Evolutionary conservation across 2,797 vertebrate genomes (phyloP).

Genomic region (Bucorvus abyssinicus): DNA sequence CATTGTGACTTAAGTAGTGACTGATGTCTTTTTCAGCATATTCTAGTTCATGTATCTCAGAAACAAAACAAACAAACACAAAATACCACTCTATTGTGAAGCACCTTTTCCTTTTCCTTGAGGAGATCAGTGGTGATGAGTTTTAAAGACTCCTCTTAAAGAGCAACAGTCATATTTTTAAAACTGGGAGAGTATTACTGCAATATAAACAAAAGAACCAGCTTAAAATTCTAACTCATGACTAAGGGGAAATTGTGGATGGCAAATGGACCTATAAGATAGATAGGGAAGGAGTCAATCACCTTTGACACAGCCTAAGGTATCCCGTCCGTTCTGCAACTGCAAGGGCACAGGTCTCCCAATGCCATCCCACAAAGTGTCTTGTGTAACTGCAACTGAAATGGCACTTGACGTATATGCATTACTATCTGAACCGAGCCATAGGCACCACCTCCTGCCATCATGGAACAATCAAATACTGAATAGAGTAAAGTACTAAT

Average conservation of each 20-base stretch:
- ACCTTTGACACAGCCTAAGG: neutral
- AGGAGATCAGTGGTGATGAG: neutral
- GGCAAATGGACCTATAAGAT: neutral
- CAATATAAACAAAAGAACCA: neutral
- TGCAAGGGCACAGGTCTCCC: neutral
- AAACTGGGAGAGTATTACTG: neutral
- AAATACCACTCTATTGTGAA: neutral
- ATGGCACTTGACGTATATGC: fast-evolving
- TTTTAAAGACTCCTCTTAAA: neutral
- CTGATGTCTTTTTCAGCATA: neutral
- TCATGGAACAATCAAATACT: neutral
- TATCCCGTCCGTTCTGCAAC: neutral
- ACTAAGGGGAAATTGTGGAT: neutral
- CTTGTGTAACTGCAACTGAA: neutral
- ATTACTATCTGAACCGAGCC: neutral
- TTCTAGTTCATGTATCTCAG: neutral
- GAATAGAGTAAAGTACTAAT: neutral
- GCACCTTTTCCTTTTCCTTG: neutral
- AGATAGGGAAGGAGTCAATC: neutral
- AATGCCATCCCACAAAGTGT: neutral
- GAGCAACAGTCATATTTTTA: neutral
- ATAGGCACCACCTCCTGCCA: neutral
- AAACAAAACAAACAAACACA: neutral
- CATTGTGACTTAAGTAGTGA: neutral
- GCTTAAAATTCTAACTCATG: neutral